Base-by-base conservation (phyloP, 2,888 invertebrate species). In the Thymelicus lineola region DNA sequence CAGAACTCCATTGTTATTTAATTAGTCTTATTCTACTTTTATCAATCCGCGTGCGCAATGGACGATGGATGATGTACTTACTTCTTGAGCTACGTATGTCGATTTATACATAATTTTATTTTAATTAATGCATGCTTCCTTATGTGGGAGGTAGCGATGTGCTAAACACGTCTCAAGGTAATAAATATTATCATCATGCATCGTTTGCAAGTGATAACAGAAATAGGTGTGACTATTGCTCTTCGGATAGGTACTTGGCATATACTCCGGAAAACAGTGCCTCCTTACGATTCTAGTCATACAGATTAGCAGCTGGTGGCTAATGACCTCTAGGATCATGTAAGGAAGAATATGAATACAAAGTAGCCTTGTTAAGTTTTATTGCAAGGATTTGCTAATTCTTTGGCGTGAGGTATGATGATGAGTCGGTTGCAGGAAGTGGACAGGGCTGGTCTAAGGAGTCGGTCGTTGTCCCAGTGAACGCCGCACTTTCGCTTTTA, bases 391-490 rank as follows among this genome's bases (percentile, higher is more conserved):
- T 58, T 58, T 71, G 67, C 59, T 50, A 66, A 63, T 68, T 63
- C 80, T 78, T 75, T 72, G 80, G 76, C 77, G 80, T 76, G 76
- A 76, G 75, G 77, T 81, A 75, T 82, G 83, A 80, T 85, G 87
- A 86, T 85, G 86, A 79, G 81, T 77, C 80, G 80, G 79, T 77
- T 80, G 82, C 83, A 88, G 87, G 89, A 87, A 86, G 83, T 84
- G 79, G 80, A 75, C 82, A 80, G 84, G 84, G 80, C 85, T 81
- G 82, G 77, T 78, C 79, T 82, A 86, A 89, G 92, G 91, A 90
- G 86, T 78, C 89, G 93, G 93, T 93, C 93, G 88, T 91, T 91
- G 93, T 92, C 89, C 93, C 90, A 93, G 79, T 93, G 92, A 93
- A 92, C 91, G 89, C 80, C 83, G 82, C 82, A 91, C 93, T 93